These are phyloP conservation scores for Manacus vitellinus DNA, from an alignment of 2,113 vertebrate species.

Conservation along the genomic window DNA sequence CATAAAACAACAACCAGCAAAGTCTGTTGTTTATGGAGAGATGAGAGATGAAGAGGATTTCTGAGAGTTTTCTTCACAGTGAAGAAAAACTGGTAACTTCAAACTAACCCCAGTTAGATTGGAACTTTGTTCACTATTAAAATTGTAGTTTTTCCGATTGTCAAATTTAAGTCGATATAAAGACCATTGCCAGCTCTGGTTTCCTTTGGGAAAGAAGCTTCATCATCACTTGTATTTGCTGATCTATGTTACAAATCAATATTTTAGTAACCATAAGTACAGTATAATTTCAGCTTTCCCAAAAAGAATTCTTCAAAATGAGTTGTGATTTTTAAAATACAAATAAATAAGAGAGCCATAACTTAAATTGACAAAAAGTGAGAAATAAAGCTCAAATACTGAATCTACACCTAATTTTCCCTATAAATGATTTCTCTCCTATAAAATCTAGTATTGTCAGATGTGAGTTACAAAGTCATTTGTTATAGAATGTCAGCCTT, in stretches of 20 bases:
- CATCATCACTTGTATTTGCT: neutral
- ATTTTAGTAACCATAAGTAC: neutral
- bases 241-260: neutral
- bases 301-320: neutral
- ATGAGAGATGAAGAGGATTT: neutral
- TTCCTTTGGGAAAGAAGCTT: conserved; percentile 12
- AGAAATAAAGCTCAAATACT: neutral
- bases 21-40: neutral
- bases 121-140: neutral
- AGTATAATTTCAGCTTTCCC: neutral
- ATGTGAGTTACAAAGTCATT: neutral
- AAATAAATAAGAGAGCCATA: neutral
- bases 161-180: neutral
- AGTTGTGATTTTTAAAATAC: neutral
- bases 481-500: neutral
- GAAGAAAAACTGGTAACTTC: neutral
- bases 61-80: neutral
- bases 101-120: neutral
- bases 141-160: neutral
- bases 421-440: neutral
- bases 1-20: neutral
- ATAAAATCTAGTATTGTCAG: neutral
- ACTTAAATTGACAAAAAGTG: neutral
- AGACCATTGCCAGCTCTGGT: neutral
- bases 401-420: neutral